Evolutionary conservation across 2,113 vertebrate genomes (phyloP), one percentile per base, ranked within the genome.

Genomic region (Paratilapia polleni): DNA sequence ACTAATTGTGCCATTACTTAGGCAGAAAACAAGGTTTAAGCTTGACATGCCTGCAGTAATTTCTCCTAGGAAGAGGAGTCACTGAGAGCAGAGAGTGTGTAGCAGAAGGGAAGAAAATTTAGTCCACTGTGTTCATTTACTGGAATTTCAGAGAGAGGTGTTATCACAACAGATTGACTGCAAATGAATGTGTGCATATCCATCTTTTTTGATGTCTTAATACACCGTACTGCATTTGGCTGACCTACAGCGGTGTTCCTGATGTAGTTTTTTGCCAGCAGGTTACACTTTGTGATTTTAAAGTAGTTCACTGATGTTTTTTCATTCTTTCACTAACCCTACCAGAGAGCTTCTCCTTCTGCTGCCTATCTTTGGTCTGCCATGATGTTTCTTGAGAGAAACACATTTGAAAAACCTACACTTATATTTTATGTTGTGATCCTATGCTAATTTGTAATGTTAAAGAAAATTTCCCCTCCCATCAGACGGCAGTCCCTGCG

Each of bases 1-100:
- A 24, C 24, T 0, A 0, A 2, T 4, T 70, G 1, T 15, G 43
- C 1, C 41, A 4, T 28, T 1, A 12, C 11, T 70, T 0, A 49
- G 5, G 41, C 47, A 49, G 64, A 70, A 70, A 70, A 28, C 64
- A 49, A 19, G 26, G 41, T 70, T 28, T 70, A 14, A 9, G 64
- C 1, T 70, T 49, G 15, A 19, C 17, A 24, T 12, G 9, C 5
- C 8, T 70, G 64, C 22, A 49, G 22, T 28, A 2, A 41, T 49
- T 70, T 28, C 41, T 70, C 15, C 2, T 17, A 19, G 24, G 38
- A 68, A 6, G 14, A 19, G 4, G 8, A 31, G 15, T 7, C 1
- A 11, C 59, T 20, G 28, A 34, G 22, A 68, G 17, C 64, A 26
- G 64, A 47, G 63, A 26, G 63, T 17, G 38, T 66, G 22, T n/a